These are phyloP conservation scores for Loripinus fragilis DNA, from an alignment of 2,888 invertebrate genomes.

Conservation along the genomic window DNA sequence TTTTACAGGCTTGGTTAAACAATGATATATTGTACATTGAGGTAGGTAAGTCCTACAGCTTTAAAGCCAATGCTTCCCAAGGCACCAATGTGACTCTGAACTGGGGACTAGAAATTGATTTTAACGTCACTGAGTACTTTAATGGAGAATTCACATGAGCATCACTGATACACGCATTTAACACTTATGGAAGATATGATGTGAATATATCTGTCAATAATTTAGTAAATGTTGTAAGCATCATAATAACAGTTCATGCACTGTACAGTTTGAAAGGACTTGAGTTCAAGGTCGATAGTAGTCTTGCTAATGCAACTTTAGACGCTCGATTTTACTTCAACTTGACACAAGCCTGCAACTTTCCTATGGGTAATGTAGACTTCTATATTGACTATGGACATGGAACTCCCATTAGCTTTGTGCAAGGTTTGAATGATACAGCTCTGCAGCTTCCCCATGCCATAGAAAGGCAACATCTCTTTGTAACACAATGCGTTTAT, in stretches of 20 bases:
- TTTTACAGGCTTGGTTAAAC: slow-evolving; percentile 23
- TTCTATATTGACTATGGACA: slow-evolving; percentile 36
- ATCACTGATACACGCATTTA: background rate
- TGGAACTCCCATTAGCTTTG: background rate
- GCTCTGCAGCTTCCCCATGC: background rate
- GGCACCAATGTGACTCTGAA: slow-evolving; percentile 28
- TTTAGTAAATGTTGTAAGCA: background rate
- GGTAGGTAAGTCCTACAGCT: slow-evolving; percentile 23
- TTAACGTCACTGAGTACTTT: background rate
- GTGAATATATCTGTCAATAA: background rate
- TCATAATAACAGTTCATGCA: background rate
- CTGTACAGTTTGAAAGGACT: background rate
- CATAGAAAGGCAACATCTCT: slow-evolving; percentile 20
- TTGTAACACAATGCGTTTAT: slow-evolving; percentile 43
- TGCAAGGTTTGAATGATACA: slow-evolving; percentile 2
- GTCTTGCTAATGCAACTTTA: background rate
- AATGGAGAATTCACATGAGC: slow-evolving; percentile 14
- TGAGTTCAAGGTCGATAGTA: background rate
- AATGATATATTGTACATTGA: slow-evolving; percentile 25
- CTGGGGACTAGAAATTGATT: slow-evolving; percentile 11
- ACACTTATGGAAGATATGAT: background rate
- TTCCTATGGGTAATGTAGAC: slow-evolving; percentile 45
- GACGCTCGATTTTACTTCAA: background rate
- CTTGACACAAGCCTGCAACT: background rate
- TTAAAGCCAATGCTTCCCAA: slow-evolving; percentile 30